Evolutionary conservation across 2,888 invertebrate species (phyloP), one percentile per base, ranked within the genome.

Genomic region (Perizoma affinitatum): DNA sequence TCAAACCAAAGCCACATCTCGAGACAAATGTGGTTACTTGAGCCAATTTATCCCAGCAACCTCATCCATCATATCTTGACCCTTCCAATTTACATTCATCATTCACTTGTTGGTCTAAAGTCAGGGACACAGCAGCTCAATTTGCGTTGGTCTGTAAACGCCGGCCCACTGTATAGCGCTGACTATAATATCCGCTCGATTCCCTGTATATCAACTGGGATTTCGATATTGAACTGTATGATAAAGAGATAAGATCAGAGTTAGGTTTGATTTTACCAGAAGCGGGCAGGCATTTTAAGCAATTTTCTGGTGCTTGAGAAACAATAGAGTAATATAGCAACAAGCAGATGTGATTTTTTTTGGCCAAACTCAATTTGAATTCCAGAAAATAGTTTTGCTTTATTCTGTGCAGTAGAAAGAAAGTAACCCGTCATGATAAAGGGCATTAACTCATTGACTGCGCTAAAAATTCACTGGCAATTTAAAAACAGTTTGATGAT

Each of bases 171-270:
- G 83, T 82, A 77, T 80, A 72, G 76, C 84, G 74, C 84, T 83
- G 89, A 90, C 90, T 86, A 86, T 82, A 78, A 83, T 86, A 90
- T 92, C 91, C 91, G 90, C 80, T 84, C 75, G 76, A 82, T 87
- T 83, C 87, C 87, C 88, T 86, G 82, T 72, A 78, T 73, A 67
- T 78, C 70, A 66, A 65, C 61, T 34, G 65, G 62, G 57, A 59
- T 66, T 70, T 72, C 67, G 43, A 83, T 75, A 75, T 74, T 80
- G 61, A 69, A 75, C 82, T 72, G 64, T 88, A 80, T 66, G 0
- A 6, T 6, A 11, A 59, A 61, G 6, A 0, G 0, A 46, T 61
- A 80, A 75, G 70, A 72, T 68, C 70, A 51, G 71, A 66, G 67
- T 67, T 76, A 61, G 36, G 61, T 22, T 45, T 65, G 65, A 22